These are phyloP conservation scores for Siniperca scherzeri DNA, from an alignment of 2,797 vertebrate species.

Conservation along the genomic window DNA sequence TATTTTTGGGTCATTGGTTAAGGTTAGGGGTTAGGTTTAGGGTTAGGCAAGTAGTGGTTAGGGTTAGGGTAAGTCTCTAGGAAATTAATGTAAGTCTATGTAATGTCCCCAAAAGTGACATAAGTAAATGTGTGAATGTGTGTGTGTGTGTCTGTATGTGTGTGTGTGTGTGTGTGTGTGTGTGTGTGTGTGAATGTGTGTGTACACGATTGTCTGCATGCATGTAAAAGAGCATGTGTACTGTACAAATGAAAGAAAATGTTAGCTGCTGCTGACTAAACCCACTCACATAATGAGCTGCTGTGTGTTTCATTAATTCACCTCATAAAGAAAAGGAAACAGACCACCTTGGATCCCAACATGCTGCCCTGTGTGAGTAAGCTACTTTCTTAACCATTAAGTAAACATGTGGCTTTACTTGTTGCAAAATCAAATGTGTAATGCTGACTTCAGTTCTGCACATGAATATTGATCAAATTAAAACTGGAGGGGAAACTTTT, in stretches of 20 bases:
- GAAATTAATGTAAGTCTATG: too few species aligned
- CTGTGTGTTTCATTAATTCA: conserved; percentile 63
- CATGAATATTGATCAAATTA: neutral
- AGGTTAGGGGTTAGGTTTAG: too few species aligned
- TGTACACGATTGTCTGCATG: neutral
- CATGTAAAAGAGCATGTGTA: conserved; percentile 15
- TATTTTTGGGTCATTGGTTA: too few species aligned
- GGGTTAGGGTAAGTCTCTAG: too few species aligned
- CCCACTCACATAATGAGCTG: conserved; percentile 48
- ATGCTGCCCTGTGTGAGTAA: conserved; percentile 21
- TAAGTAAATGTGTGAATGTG: too few species aligned
- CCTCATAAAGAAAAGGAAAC: conserved; percentile 59
- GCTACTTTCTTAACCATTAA: conserved; percentile 11
- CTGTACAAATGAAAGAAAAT: conserved; percentile 30
- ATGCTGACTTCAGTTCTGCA: neutral
- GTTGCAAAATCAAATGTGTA: conserved; percentile 3
- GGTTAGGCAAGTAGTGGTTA: too few species aligned
- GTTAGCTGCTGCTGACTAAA: conserved; percentile 47
- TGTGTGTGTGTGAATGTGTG: neutral
- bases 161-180: too few species aligned
- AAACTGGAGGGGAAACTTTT: neutral
- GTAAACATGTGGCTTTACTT: conserved; percentile 21
- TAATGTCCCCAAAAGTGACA: too few species aligned
- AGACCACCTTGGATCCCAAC: conserved; percentile 48
- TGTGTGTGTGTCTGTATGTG: too few species aligned